Conservation (phyloP, 2,888 invertebrate species). For the Agriopis marginaria region DNA sequence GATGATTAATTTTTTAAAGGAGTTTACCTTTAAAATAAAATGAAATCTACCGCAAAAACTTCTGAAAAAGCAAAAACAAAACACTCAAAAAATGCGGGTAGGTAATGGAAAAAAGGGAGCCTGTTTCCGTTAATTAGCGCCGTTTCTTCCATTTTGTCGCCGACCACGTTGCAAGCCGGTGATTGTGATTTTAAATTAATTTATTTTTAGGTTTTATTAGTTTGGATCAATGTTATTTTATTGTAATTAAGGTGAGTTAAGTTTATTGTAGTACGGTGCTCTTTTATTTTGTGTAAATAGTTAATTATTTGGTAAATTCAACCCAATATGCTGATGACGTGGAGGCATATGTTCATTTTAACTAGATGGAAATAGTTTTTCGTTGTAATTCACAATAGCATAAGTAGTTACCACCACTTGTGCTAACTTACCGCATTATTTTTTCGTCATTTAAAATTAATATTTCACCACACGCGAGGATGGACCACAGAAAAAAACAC, state of each 20-base stretch:
- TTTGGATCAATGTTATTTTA: constrained; percentile 12
- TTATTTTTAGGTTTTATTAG: constrained; percentile 4
- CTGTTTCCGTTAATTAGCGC: constrained; percentile 25
- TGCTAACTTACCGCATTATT: no score
- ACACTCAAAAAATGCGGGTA: constrained; percentile 46
- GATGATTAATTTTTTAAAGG: no score
- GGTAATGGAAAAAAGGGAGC: constrained; percentile 27
- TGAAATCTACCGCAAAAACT: not conserved
- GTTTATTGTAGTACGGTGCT: not conserved
- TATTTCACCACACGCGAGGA: no score
- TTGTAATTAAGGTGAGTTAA: constrained; percentile 17
- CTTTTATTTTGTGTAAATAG: not conserved
- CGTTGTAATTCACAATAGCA: no score
- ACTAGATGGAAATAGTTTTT: no score
- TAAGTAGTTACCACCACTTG: no score
- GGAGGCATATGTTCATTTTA: no score
- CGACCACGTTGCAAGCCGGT: constrained; percentile 47
- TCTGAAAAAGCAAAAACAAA: constrained; percentile 17
- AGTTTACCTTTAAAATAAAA: no score
- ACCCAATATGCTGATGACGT: not conserved
- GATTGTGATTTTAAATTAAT: constrained; percentile 6
- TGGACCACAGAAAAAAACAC: no score
- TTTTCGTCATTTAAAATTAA: no score
- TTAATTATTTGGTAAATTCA: not conserved
- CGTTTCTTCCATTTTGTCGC: constrained; percentile 41